phyloP scores from a whole-genome alignment of 1,140 invertebrate genomes.

The Octopus bimaculoides region DNA sequence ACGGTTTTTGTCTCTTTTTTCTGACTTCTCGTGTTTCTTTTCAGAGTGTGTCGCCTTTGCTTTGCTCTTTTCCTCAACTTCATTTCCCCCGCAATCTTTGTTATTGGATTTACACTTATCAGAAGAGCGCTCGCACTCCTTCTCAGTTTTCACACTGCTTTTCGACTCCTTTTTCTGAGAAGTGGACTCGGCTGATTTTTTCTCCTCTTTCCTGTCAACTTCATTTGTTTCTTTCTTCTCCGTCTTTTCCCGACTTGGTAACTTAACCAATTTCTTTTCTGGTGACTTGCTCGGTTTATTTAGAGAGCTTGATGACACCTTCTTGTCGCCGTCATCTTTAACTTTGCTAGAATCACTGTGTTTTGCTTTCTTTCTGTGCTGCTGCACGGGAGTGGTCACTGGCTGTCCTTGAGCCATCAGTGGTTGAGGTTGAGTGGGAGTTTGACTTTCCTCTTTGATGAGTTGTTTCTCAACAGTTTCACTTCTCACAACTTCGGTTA shows the following conservation, averaged over 20 bases:
- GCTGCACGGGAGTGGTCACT: neutral
- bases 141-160: slow-evolving; percentile 45
- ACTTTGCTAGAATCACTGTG: slow-evolving; percentile 14
- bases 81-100: neutral
- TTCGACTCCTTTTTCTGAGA: slow-evolving; percentile 21
- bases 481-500: neutral
- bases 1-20: slow-evolving; percentile 16
- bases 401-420: too few relatives aligned
- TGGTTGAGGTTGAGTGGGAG: too few relatives aligned
- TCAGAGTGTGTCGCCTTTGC: slow-evolving; percentile 40
- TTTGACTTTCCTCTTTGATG: slow-evolving; percentile 20
- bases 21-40: slow-evolving; percentile 29
- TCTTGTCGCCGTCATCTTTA: slow-evolving; percentile 19
- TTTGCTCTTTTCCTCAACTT: neutral
- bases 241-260: slow-evolving; percentile 17
- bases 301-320: neutral
- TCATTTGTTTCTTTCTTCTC: slow-evolving; percentile 30
- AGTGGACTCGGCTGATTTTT: slow-evolving; percentile 13
- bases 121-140: neutral
- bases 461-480: slow-evolving; percentile 17
- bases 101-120: neutral
- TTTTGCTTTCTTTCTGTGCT: slow-evolving; percentile 18
- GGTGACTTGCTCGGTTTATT: slow-evolving; percentile 15
- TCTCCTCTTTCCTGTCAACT: slow-evolving; percentile 37
- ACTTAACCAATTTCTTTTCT: slow-evolving; percentile 15